Evolutionary conservation across 2,888 invertebrate genomes (phyloP), one percentile per base, ranked within the genome.

Genomic region (Phortica okadai): DNA sequence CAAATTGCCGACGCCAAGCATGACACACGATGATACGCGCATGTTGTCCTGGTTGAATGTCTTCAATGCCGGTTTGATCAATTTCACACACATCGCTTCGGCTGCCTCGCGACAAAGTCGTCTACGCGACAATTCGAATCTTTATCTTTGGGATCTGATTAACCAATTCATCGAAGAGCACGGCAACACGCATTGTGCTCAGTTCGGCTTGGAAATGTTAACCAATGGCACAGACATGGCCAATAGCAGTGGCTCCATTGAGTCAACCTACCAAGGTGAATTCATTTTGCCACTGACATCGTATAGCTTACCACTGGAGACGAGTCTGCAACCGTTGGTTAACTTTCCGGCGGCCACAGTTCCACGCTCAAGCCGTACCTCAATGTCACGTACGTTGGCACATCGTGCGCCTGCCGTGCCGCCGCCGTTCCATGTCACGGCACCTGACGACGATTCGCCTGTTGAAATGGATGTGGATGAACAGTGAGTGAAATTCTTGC

Each of bases 41-140:
- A 50, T 87, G 0, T 78, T 67, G 2, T 78, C 76, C 10, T 85
- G 85, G 85, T 66, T 85, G 74, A 78, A 88, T 42, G 73, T 85
- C 21, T 85, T 85, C 77, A 85, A 85, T 75, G 88, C 86, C 8
- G 85, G 85, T 21, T 62, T 85, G 1, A 70, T 85, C 1, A 85
- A 87, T 73, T 85, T 85, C 21, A 84, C 88, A 3, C 74, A 83
- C 16, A 82, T 85, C 54, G 82, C 86, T 69, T 80, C 81, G 5
- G 85, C 85, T 0, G 85, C 85, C 5, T 74, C 76, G 44, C 10
- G 77, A 67, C 72, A 83, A 62, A 87, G 88, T 10, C 77, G 78
- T 44, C 6, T 74, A 6, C 86, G 83, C 4, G 88, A 84, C 56
- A 54, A 64, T 42, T 42, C 76, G 0, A 79, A 87, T 14, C 78